phyloP scores from a whole-genome alignment of 1,140 invertebrate species.

The Tetramorium alpestre region DNA sequence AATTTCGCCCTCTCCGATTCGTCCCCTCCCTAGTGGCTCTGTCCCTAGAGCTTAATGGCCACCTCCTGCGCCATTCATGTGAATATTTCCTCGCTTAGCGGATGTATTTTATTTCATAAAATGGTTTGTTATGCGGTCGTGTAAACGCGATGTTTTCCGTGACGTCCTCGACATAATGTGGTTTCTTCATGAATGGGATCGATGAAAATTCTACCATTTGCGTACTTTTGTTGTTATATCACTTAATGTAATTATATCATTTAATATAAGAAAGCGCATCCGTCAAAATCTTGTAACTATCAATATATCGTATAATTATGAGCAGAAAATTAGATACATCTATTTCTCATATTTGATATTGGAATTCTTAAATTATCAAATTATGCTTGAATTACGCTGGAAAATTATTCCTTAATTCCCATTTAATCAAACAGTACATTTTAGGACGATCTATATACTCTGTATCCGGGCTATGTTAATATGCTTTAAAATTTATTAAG shows the following conservation, averaged over 20 bases:
- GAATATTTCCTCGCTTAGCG: slow-evolving; percentile 72
- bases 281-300: background rate
- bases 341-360: background rate
- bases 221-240: background rate
- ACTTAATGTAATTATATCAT: background rate
- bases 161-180: background rate
- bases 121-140: slow-evolving; percentile 22
- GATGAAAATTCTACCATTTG: background rate
- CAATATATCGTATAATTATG: background rate
- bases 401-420: background rate
- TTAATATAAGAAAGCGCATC: background rate
- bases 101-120: slow-evolving; percentile 54
- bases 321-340: background rate
- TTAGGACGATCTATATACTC: background rate
- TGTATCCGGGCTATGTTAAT: background rate
- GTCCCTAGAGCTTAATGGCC: slow-evolving; percentile 80
- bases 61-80: slow-evolving; percentile 81
- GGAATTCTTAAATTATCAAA: background rate
- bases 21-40: background rate
- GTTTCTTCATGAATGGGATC: background rate
- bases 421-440: background rate
- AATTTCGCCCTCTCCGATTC: slow-evolving; percentile 30
- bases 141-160: slow-evolving; percentile 11
- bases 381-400: background rate
- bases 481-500: slow-evolving; percentile 3